These are phyloP conservation scores for Bombus superbus DNA, from an alignment of 1,140 invertebrate species.

Conservation along the genomic window DNA sequence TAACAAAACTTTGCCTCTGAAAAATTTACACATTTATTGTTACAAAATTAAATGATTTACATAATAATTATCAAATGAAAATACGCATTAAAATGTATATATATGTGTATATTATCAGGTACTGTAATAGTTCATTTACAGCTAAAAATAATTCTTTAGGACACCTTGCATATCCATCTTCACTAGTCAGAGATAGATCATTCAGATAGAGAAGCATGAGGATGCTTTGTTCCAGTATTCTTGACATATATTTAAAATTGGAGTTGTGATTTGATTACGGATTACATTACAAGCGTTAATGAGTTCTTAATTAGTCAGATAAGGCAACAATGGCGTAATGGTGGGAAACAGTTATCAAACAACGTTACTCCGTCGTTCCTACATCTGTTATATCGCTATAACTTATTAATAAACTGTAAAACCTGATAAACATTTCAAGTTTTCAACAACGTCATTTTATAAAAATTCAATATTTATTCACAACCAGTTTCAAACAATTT, in stretches of 20 bases:
- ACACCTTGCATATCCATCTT: too few species aligned
- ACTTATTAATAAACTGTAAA: slow-evolving; percentile 1
- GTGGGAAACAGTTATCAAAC: slow-evolving; percentile 56
- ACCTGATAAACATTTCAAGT: background rate
- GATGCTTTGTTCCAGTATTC: background rate
- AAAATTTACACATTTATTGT: slow-evolving; percentile 30
- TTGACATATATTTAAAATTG: slow-evolving; percentile 11
- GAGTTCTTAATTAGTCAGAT: slow-evolving; percentile 60
- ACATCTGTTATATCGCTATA: slow-evolving; percentile 8
- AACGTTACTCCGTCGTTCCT: background rate
- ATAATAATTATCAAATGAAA: background rate
- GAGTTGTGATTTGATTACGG: slow-evolving; percentile 48
- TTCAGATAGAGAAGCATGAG: background rate
- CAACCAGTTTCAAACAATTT: slow-evolving; percentile 10
- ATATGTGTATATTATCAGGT: slow-evolving; percentile 28
- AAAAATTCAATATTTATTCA: background rate
- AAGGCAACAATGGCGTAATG: slow-evolving; percentile 38
- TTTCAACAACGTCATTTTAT: background rate
- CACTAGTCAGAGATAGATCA: background rate
- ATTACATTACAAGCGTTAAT: slow-evolving; percentile 48
- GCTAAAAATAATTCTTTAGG: background rate
- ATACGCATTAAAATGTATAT: background rate
- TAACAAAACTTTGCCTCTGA: background rate
- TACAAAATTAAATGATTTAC: background rate
- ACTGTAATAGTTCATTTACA: background rate